phyloP scores from a whole-genome alignment of 2,113 vertebrate species.

The Elaphurus davidianus region DNA sequence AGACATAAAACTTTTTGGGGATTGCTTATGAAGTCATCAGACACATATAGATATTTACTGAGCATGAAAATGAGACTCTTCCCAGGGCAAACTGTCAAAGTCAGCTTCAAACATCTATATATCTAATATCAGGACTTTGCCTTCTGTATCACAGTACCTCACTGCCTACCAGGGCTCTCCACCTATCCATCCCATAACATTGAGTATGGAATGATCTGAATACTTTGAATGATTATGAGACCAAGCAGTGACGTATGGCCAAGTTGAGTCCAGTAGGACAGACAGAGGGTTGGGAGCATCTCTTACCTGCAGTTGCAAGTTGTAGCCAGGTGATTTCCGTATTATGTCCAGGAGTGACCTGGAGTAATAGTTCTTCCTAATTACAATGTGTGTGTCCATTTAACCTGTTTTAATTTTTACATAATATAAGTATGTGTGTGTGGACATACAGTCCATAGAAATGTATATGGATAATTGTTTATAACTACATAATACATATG shows the following conservation, averaged over 20 bases:
- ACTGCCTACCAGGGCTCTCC: not conserved
- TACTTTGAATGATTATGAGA: not conserved
- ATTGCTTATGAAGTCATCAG: not conserved
- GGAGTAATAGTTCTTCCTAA: not conserved
- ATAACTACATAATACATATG: not conserved
- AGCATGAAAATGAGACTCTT: constrained; percentile 12
- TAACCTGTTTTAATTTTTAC: not conserved
- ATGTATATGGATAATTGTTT: not conserved
- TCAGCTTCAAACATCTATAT: not conserved
- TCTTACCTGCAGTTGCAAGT: not conserved
- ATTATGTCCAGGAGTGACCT: not conserved
- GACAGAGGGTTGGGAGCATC: not conserved
- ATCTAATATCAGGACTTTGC: not conserved
- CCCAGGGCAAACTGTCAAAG: not conserved
- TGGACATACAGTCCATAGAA: not conserved
- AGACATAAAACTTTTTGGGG: not conserved
- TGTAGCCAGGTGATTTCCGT: not conserved
- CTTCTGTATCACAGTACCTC: not conserved
- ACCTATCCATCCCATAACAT: not conserved
- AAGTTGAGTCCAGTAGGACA: not conserved
- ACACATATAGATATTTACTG: not conserved
- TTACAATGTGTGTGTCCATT: not conserved
- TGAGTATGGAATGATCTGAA: not conserved
- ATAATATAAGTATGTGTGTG: not conserved
- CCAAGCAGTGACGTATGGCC: not conserved